These are phyloP conservation scores for Colinus virginianus DNA, from an alignment of 2,113 vertebrate genomes.

Conservation along the genomic window DNA sequence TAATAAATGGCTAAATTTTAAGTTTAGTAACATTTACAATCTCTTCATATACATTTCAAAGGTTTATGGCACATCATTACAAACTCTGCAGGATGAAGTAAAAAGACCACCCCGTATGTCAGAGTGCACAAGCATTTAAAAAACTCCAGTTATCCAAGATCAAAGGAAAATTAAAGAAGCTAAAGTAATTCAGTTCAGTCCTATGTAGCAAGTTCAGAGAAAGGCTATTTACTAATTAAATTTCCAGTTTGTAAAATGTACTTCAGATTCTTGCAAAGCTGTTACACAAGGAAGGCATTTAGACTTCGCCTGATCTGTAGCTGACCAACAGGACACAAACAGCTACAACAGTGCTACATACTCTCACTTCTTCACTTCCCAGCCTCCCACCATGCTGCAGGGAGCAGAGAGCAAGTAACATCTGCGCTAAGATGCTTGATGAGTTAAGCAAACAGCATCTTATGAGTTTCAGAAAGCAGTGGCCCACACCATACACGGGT, in stretches of 20 bases:
- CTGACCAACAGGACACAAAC: neutral
- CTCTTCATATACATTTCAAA: neutral
- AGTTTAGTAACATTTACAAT: neutral
- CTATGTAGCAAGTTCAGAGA: neutral
- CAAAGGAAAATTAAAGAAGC: neutral
- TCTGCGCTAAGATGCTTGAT: fast-evolving
- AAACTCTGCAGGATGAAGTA: neutral
- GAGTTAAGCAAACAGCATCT: neutral
- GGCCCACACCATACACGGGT: neutral
- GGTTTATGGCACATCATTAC: neutral
- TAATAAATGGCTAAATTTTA: neutral
- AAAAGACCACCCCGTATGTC: neutral
- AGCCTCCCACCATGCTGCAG: fast-evolving
- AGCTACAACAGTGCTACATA: neutral
- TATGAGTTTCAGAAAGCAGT: neutral
- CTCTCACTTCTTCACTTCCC: neutral
- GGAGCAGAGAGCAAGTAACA: neutral
- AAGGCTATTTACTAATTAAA: neutral
- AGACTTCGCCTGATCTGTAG: fast-evolving
- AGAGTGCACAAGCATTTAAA: neutral
- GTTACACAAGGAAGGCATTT: neutral
- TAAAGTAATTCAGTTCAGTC: neutral
- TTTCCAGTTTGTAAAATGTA: neutral
- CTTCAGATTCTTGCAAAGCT: neutral
- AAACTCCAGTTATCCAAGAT: neutral